Evolutionary conservation across 2,797 vertebrate genomes (phyloP).

Genomic region (Remorina albescens): DNA sequence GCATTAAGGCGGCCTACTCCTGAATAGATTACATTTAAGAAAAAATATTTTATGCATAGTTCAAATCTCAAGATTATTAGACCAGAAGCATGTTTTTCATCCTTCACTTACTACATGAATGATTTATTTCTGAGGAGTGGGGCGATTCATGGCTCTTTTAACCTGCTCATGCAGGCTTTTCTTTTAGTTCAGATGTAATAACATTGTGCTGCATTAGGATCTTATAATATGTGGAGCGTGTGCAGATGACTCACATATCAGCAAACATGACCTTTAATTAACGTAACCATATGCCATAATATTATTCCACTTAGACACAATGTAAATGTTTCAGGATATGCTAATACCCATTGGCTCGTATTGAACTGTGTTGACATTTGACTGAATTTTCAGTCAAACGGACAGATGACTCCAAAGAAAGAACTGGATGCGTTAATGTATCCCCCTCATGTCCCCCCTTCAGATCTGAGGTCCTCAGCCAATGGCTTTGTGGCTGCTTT

Average conservation of each 20-base stretch:
- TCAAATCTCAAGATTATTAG: slow-evolving; percentile 23
- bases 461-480: no score
- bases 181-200: neutral
- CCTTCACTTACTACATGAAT: slow-evolving; percentile 24
- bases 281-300: slow-evolving; percentile 15
- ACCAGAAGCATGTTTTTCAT: neutral
- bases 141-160: slow-evolving; percentile 9
- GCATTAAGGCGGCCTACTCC: neutral
- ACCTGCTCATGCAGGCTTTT: slow-evolving; percentile 2
- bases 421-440: neutral
- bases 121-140: slow-evolving; percentile 26
- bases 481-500: no score
- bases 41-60: slow-evolving; percentile 1
- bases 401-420: neutral
- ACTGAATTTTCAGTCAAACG: neutral
- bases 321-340: slow-evolving; percentile 1
- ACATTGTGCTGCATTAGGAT: neutral
- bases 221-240: slow-evolving; percentile 1
- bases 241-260: slow-evolving; percentile 14
- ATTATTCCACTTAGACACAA: neutral
- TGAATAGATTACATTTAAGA: neutral
- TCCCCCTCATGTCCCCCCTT: no score
- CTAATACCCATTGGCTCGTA: neutral
- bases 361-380: slow-evolving; percentile 26
- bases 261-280: slow-evolving; percentile 36